phyloP scores from a whole-genome alignment of 2,113 vertebrate genomes.

The zebrafish (Danio rerio) region DNA sequence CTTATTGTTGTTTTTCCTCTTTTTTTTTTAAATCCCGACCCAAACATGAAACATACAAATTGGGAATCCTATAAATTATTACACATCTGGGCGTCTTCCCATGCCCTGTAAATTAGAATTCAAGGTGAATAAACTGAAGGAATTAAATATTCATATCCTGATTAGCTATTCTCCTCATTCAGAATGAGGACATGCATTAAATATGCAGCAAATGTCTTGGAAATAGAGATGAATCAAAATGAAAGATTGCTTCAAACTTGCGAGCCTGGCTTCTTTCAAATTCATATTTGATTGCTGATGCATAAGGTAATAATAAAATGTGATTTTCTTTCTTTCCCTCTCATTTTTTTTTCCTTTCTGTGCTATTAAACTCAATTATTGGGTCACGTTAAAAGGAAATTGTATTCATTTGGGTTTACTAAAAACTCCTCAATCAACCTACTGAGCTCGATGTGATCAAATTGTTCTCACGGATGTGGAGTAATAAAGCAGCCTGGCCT shows the following conservation, averaged over 20 bases:
- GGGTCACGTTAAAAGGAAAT: slow-evolving; percentile 1
- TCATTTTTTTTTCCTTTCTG: background rate
- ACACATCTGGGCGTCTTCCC: background rate
- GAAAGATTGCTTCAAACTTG: slow-evolving; percentile 30
- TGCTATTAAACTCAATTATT: slow-evolving; percentile 29
- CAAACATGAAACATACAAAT: background rate
- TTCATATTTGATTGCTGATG: slow-evolving; percentile 17
- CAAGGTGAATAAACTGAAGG: slow-evolving; percentile 37
- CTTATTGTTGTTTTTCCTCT: background rate
- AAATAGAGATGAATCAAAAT: slow-evolving; percentile 35
- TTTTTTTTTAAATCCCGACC: background rate
- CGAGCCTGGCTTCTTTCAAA: background rate
- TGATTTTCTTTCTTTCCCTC: background rate
- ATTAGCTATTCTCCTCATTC: slow-evolving; percentile 41
- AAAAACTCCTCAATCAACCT: background rate
- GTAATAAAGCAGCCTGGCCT: background rate
- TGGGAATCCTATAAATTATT: background rate
- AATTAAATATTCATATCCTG: slow-evolving; percentile 46
- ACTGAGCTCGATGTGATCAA: background rate
- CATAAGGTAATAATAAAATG: slow-evolving; percentile 12
- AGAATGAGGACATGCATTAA: slow-evolving; percentile 37
- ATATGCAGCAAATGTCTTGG: slow-evolving; percentile 37
- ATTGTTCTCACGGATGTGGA: background rate
- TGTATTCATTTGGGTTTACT: background rate
- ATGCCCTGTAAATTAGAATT: slow-evolving; percentile 16